These are phyloP conservation scores for Engystomops pustulosus DNA, from an alignment of 2,113 vertebrate species.

Conservation along the genomic window DNA sequence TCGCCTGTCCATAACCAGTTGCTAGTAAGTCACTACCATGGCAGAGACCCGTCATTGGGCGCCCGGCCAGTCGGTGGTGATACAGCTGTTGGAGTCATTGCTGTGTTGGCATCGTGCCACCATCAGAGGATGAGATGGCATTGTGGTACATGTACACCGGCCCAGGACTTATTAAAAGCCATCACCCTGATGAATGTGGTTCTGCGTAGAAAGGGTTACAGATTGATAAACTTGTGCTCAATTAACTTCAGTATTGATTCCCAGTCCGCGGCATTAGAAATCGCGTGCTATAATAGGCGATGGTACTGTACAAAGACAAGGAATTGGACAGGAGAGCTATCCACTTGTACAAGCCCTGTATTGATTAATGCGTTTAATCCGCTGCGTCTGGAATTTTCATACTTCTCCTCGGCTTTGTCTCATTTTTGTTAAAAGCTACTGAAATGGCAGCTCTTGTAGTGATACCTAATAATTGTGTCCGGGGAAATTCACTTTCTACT, in stretches of 20 bases:
- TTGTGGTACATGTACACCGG: background rate
- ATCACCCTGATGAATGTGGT: background rate
- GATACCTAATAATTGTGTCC: background rate
- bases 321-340: background rate
- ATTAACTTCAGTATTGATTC: slow-evolving; percentile 33
- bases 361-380: slow-evolving; percentile 43
- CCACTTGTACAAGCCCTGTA: background rate
- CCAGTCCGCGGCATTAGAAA: background rate
- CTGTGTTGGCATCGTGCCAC: background rate
- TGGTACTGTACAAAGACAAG: background rate
- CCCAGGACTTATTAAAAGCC: background rate
- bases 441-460: background rate
- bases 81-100: background rate
- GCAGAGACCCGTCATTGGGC: background rate
- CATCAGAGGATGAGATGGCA: background rate
- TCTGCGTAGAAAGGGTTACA: background rate
- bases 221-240: slow-evolving; percentile 32
- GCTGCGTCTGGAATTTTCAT: slow-evolving; percentile 17
- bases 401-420: slow-evolving; percentile 9
- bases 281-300: background rate
- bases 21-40: too few species aligned
- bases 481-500: background rate
- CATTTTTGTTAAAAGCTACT: background rate
- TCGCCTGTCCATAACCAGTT: too few species aligned
- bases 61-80: background rate